Evolutionary conservation across 2,113 vertebrate genomes (phyloP).

Genomic region (Nymphicus hollandicus): DNA sequence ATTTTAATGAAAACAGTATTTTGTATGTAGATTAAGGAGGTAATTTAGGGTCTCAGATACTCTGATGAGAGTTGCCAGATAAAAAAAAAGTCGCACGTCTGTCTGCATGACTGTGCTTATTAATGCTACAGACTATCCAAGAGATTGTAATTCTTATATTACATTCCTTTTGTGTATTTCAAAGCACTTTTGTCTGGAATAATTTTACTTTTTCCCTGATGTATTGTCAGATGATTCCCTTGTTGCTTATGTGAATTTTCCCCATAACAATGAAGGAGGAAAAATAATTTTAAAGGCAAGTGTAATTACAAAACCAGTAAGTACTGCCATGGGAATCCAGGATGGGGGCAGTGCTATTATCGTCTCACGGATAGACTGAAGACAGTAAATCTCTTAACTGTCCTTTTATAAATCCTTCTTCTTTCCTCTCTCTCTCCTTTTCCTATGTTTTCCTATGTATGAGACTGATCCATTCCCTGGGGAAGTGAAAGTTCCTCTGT

Average conservation of each 20-base stretch:
- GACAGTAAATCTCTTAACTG: background rate
- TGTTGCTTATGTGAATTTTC: background rate
- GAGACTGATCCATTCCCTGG: background rate
- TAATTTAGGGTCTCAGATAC: background rate
- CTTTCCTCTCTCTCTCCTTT: background rate
- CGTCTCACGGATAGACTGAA: background rate
- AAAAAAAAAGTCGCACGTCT: background rate
- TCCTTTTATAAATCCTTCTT: background rate
- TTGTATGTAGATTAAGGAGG: background rate
- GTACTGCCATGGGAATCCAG: background rate
- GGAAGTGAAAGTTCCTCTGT: background rate
- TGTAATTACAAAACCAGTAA: background rate
- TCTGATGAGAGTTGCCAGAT: background rate
- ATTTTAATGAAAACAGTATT: background rate
- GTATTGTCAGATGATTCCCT: background rate
- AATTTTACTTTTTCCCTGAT: background rate
- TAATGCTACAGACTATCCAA: background rate
- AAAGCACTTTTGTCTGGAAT: conserved; percentile 3
- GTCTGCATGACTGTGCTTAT: background rate
- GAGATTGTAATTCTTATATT: background rate
- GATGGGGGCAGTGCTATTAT: background rate
- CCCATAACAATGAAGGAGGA: background rate
- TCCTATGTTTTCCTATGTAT: background rate
- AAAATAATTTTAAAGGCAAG: background rate
- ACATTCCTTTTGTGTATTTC: background rate